phyloP scores from a whole-genome alignment of 30 jellyfish, hydroid and myxozoan genomes.

The Nemopilema nomurai region DNA sequence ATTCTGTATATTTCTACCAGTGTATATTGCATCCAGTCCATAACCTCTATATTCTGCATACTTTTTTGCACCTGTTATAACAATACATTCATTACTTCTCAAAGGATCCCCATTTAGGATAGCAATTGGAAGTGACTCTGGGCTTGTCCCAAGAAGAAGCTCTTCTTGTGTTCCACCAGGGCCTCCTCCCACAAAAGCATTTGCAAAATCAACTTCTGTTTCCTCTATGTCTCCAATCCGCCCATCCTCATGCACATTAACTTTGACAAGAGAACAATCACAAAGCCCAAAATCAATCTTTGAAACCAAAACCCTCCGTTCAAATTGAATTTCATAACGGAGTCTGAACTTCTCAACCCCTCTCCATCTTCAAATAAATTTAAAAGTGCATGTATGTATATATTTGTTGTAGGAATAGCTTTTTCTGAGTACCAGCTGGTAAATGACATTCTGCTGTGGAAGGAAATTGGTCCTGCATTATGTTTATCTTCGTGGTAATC shows the following conservation, averaged over 20 bases:
- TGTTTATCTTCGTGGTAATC: neutral
- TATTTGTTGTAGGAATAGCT: constrained; percentile 7
- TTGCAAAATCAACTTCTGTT: constrained; percentile 36
- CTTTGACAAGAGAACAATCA: neutral
- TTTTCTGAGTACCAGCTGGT: neutral
- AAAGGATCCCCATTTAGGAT: constrained; percentile 25
- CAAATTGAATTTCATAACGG: neutral
- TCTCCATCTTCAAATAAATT: neutral
- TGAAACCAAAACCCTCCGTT: constrained; percentile 3
- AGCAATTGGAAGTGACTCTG: constrained; percentile 24
- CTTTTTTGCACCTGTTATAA: constrained; percentile 25
- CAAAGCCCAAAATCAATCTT: neutral
- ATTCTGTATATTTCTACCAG: neutral
- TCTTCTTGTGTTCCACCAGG: constrained; percentile 47
- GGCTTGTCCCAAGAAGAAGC: constrained; percentile 20
- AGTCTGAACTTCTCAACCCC: neutral
- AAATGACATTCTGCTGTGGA: constrained; percentile 19
- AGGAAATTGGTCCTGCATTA: constrained; percentile 11
- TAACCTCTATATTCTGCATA: constrained; percentile 15
- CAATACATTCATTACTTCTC: constrained; percentile 7
- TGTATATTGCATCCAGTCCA: constrained; percentile 21
- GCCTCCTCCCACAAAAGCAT: constrained; percentile 50
- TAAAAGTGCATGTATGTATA: constrained; percentile 11
- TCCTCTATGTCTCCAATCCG: constrained; percentile 36
- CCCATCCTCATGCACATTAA: constrained; percentile 1